These are phyloP conservation scores for Eciton burchellii DNA, from an alignment of 1,140 invertebrate genomes.

Conservation along the genomic window DNA sequence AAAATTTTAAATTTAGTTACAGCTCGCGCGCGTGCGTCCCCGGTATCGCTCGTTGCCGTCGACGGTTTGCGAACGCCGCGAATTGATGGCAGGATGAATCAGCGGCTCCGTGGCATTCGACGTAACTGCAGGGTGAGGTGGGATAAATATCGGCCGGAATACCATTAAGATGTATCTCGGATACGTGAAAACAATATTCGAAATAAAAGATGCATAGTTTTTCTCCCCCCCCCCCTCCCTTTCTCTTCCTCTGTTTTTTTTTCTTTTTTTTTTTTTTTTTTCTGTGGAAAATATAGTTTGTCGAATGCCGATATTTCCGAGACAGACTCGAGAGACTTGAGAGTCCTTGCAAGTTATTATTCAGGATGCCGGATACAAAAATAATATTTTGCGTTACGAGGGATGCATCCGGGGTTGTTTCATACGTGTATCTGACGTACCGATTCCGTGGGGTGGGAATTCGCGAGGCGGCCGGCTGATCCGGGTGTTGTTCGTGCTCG, in stretches of 20 bases:
- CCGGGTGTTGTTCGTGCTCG: constrained; percentile 53
- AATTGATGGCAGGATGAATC: constrained; percentile 79
- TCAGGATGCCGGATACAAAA: background rate
- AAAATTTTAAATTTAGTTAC: constrained; percentile 87
- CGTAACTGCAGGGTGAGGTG: background rate
- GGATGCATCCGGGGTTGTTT: background rate
- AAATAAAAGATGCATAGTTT: background rate
- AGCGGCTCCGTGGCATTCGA: constrained; percentile 66
- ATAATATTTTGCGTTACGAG: constrained; percentile 12
- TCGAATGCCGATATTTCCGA: background rate
- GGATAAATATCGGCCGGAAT: background rate
- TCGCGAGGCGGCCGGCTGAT: constrained; percentile 43
- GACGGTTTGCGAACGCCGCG: constrained; percentile 67
- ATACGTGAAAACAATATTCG: background rate
- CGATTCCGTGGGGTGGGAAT: constrained; percentile 26
- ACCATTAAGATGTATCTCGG: background rate
- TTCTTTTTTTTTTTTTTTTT: too few relatives aligned
- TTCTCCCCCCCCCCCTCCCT: too few relatives aligned
- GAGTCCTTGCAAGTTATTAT: constrained; percentile 8
- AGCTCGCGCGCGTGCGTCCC: constrained; percentile 79
- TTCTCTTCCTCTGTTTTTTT: too few relatives aligned
- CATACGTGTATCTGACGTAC: constrained; percentile 12
- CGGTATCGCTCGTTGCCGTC: constrained; percentile 46
- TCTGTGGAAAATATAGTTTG: background rate
- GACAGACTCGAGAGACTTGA: background rate